phyloP scores from a whole-genome alignment of 2,888 invertebrate species.

The Dione vanillae region DNA sequence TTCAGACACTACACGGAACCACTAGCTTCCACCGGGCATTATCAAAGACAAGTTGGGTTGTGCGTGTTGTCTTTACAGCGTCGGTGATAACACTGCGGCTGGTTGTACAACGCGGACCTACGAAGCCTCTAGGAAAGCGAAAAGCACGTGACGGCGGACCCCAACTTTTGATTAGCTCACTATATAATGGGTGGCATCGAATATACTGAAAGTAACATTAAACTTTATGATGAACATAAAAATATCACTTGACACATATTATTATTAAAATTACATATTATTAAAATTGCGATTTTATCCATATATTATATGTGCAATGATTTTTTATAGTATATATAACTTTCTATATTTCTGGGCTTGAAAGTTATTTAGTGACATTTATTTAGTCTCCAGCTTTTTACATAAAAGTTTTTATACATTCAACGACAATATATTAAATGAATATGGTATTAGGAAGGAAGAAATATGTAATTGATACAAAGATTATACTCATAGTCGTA shows the following conservation, averaged over 20 bases:
- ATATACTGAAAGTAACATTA: constrained; percentile 7
- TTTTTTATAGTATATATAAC: background rate
- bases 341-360: background rate
- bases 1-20: constrained; percentile 41
- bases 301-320: background rate
- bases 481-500: background rate
- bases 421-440: background rate
- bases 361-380: background rate
- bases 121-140: constrained; percentile 64
- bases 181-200: constrained; percentile 8
- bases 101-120: constrained; percentile 51
- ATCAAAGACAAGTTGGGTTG: constrained; percentile 46
- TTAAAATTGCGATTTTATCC: background rate
- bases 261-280: background rate
- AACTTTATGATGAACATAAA: background rate
- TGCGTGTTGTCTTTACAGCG: constrained; percentile 65
- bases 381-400: background rate
- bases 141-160: constrained; percentile 49
- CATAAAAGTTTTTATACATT: background rate
- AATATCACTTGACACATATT: constrained; percentile 1
- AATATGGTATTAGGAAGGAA: constrained; percentile 1
- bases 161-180: constrained; percentile 41
- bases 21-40: constrained; percentile 33
- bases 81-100: constrained; percentile 64
- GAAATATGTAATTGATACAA: background rate